Evolutionary conservation across 2,113 vertebrate genomes (phyloP).

Genomic region (Ictidomys tridecemlineatus): DNA sequence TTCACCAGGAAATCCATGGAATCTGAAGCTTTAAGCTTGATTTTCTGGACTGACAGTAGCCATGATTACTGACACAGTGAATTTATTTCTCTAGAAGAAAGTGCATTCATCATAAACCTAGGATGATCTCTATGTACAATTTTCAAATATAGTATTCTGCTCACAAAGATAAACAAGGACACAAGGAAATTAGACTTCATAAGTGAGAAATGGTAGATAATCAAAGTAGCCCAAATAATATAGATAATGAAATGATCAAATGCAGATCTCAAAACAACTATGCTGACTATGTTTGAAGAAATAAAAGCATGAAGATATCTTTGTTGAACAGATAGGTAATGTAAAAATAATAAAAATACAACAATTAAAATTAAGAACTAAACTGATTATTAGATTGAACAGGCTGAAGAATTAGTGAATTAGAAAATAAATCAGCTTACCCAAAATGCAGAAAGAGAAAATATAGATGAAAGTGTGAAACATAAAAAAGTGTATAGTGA

Average conservation of each 20-base stretch:
- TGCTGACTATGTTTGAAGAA: background rate
- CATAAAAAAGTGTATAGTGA: background rate
- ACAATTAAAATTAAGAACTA: slow-evolving; percentile 23
- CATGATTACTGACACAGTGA: background rate
- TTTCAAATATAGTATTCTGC: background rate
- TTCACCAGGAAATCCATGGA: background rate
- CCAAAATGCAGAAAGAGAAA: background rate
- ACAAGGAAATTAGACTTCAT: slow-evolving; percentile 1
- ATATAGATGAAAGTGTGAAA: background rate
- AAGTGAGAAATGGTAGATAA: background rate
- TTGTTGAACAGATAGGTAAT: background rate
- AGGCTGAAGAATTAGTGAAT: slow-evolving; percentile 10
- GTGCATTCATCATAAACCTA: background rate
- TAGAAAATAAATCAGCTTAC: background rate
- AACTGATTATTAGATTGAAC: background rate
- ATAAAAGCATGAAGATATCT: background rate
- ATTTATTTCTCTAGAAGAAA: background rate
- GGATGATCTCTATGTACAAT: slow-evolving; percentile 12
- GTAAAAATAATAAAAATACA: slow-evolving; percentile 21
- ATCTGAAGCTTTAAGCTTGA: background rate
- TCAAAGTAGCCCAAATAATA: background rate
- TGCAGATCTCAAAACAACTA: background rate
- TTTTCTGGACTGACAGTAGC: background rate
- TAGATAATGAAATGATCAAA: background rate
- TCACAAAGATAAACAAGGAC: slow-evolving; percentile 11